Conservation (phyloP, 64 coral and sea anemone species). For the Porites australiensis region DNA sequence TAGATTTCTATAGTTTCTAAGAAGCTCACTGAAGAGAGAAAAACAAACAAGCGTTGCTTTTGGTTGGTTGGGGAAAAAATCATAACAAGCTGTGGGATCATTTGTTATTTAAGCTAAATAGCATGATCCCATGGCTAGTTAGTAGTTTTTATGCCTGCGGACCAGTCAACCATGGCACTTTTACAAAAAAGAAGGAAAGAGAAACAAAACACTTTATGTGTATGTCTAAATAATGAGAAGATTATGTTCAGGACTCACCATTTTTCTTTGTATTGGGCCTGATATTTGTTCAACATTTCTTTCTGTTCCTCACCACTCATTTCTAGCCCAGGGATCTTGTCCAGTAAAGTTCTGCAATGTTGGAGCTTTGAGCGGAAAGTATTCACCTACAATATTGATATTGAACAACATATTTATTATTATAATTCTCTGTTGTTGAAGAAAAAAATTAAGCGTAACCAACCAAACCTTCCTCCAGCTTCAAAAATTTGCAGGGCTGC, state of each 20-base stretch:
- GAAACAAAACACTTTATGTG: too few species aligned
- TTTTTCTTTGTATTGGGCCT: slow-evolving; percentile 79
- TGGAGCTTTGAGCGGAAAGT: slow-evolving; percentile 82
- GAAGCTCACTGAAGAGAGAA: slow-evolving; percentile 67
- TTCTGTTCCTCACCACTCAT: slow-evolving; percentile 83
- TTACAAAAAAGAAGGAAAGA: too few species aligned
- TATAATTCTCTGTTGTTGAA: slow-evolving; percentile 1
- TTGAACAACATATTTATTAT: neutral
- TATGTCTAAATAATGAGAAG: neutral
- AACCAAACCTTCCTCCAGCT: too few species aligned
- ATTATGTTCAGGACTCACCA: slow-evolving; percentile 39
- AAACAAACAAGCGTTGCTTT: neutral
- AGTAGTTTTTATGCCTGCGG: too few species aligned
- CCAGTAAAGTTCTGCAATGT: slow-evolving; percentile 79
- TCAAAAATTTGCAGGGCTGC: too few species aligned
- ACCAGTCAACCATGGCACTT: too few species aligned
- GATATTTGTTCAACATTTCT: slow-evolving; percentile 62
- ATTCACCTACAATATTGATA: slow-evolving; percentile 57
- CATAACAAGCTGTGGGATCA: neutral
- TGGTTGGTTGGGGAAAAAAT: too few species aligned
- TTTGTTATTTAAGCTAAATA: neutral
- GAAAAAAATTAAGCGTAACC: neutral
- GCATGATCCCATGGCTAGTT: neutral
- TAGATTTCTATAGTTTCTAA: slow-evolving; percentile 80
- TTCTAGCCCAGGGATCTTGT: slow-evolving; percentile 84